These are phyloP conservation scores for Cerastoderma edule DNA, from an alignment of 2,888 invertebrate genomes.

Conservation along the genomic window DNA sequence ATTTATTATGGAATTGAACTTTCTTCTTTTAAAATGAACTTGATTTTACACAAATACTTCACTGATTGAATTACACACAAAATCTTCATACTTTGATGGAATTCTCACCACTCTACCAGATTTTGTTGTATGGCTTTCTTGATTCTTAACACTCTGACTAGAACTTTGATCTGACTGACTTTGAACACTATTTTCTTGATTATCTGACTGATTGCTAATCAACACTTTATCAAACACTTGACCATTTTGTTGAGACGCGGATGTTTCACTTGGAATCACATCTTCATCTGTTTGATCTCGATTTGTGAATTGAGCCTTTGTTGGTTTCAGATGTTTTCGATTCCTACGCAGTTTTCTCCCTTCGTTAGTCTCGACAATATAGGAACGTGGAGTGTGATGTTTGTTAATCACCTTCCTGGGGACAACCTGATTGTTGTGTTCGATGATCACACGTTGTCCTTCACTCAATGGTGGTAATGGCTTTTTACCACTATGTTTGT, in stretches of 20 bases:
- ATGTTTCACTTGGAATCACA: too few relatives aligned
- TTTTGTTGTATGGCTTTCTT: background rate
- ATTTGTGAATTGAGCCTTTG: background rate
- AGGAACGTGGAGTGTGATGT: conserved; percentile 17
- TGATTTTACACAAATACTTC: too few relatives aligned
- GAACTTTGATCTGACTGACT: background rate
- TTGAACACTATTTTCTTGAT: too few relatives aligned
- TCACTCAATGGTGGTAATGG: background rate
- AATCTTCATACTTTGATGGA: background rate
- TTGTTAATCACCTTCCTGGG: conserved; percentile 15
- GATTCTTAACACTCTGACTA: background rate
- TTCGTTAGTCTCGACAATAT: conserved; percentile 3
- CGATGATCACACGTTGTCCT: background rate
- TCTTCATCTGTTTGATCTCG: too few relatives aligned
- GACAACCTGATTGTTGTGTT: background rate
- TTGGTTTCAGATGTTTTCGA: conserved; percentile 28
- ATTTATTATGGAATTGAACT: too few relatives aligned
- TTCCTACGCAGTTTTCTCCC: conserved; percentile 18
- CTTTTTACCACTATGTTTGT: background rate
- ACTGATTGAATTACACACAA: background rate
- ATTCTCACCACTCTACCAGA: background rate
- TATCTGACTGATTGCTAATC: too few relatives aligned
- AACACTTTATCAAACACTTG: too few relatives aligned
- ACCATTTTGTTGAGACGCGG: too few relatives aligned
- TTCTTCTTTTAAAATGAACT: too few relatives aligned